Evolutionary conservation across 2,888 invertebrate species (phyloP).

Genomic region (Rapana venosa): DNA sequence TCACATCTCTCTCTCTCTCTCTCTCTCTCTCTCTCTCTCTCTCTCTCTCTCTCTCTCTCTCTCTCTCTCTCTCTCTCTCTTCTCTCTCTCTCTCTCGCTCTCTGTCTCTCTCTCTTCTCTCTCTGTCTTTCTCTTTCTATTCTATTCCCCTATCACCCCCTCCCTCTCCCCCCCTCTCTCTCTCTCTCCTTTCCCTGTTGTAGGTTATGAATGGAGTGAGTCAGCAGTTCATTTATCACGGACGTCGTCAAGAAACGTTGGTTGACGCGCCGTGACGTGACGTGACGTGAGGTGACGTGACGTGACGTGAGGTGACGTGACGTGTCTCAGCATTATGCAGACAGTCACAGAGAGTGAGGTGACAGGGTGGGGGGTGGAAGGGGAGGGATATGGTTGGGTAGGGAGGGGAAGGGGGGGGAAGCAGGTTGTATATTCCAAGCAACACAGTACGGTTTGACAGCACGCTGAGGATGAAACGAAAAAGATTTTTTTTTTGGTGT

Average conservation of each 20-base stretch:
- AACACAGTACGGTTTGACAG: too few species aligned
- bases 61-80: constrained; percentile 34
- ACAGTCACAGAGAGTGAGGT: background rate
- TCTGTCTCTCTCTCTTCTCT: constrained; percentile 22
- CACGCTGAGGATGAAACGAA: too few species aligned
- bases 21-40: background rate
- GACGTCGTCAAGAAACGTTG: too few species aligned
- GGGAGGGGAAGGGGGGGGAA: background rate
- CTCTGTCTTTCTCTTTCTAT: background rate
- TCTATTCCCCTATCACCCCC: background rate
- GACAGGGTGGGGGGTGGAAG: background rate
- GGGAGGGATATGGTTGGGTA: background rate
- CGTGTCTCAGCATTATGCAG: too few species aligned
- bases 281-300: too few species aligned
- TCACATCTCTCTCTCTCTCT: background rate
- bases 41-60: too few species aligned
- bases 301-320: too few species aligned
- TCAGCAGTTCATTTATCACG: background rate
- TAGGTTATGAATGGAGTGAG: too few species aligned
- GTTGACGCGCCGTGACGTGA: too few species aligned
- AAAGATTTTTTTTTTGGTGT: too few species aligned
- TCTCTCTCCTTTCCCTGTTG: background rate
- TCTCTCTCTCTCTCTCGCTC: constrained; percentile 31
- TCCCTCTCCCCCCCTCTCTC: background rate
- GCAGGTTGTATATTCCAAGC: too few species aligned